Percentiles rank a stretch among this genome's conserved stretches.
These are phyloP conservation scores for Axea sp. DNA, from an alignment of 2,888 invertebrate genomes.

Conservation along the genomic window DNA sequence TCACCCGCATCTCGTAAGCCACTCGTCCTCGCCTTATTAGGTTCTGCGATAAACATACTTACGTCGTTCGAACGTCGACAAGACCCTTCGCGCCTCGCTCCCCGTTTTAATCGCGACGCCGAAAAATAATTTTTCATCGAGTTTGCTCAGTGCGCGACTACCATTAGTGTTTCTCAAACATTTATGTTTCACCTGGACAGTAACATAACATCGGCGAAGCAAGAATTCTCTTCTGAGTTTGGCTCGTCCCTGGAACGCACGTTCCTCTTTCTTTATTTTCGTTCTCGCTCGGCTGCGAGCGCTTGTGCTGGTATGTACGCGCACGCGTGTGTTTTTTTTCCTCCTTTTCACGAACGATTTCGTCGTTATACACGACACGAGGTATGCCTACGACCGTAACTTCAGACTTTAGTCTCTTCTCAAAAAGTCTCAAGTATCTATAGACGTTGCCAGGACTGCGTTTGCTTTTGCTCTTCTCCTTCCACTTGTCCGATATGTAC, in stretches of 20 bases:
- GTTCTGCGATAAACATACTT: slow-evolving; percentile 17
- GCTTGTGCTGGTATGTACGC: not conserved
- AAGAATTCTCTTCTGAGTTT: slow-evolving; percentile 25
- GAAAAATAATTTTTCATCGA: slow-evolving; percentile 10
- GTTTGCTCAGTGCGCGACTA: slow-evolving; percentile 13
- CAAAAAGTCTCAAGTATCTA: slow-evolving; percentile 62
- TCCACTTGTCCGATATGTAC: slow-evolving; percentile 61
- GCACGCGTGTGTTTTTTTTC: slow-evolving; percentile 10
- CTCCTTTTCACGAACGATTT: slow-evolving; percentile 46
- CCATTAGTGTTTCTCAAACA: slow-evolving; percentile 56
- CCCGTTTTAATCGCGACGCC: slow-evolving; percentile 1
- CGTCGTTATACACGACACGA: slow-evolving; percentile 44
- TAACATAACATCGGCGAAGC: slow-evolving; percentile 47
- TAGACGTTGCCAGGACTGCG: slow-evolving; percentile 58
- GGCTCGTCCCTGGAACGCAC: slow-evolving; percentile 9
- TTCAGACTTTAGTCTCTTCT: slow-evolving; percentile 55
- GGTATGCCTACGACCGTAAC: slow-evolving; percentile 44
- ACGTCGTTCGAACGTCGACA: not conserved
- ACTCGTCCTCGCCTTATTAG: slow-evolving; percentile 53
- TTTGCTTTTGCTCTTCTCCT: slow-evolving; percentile 60
- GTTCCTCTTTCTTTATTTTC: slow-evolving; percentile 6
- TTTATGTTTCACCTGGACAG: slow-evolving; percentile 54
- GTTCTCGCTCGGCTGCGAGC: not conserved
- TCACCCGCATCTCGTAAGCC: slow-evolving; percentile 66
- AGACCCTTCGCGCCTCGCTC: not conserved